A percentile compares a stretch with the other conserved stretches of the same genome.
Conservation (phyloP, 2,113 vertebrate species). For the Pituophis catenifer region DNA sequence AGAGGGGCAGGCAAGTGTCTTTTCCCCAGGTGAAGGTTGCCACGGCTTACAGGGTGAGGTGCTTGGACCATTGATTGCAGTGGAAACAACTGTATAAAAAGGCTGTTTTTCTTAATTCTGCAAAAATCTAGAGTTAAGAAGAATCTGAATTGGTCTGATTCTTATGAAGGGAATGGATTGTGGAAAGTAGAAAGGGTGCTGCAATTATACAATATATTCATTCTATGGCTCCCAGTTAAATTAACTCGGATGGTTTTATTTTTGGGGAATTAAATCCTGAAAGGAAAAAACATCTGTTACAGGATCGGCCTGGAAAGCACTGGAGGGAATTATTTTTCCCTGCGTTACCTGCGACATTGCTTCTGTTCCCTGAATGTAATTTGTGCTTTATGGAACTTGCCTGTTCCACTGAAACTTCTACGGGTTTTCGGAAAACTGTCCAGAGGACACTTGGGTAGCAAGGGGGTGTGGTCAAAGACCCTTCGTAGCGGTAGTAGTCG, state of each 20-base stretch:
- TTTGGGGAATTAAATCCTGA: not conserved
- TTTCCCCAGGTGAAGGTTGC: not conserved
- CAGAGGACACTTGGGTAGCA: conserved; percentile 91
- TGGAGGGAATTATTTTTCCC: not conserved
- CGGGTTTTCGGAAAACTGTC: conserved; percentile 84
- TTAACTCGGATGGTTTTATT: not conserved
- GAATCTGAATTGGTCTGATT: too few relatives aligned
- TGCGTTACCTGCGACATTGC: not conserved
- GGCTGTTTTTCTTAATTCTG: not conserved
- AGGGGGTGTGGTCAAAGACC: conserved; percentile 94
- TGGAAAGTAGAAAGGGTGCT: not conserved
- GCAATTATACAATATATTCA: not conserved
- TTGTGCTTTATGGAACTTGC: conserved; percentile 59
- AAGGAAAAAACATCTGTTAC: not conserved
- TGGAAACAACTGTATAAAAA: not conserved
- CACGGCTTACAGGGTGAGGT: not conserved
- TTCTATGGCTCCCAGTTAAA: not conserved
- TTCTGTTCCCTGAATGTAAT: not conserved
- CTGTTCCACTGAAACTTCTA: conserved; percentile 86
- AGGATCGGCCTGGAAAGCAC: not conserved
- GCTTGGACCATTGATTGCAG: too few relatives aligned
- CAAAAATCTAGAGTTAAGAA: not conserved
- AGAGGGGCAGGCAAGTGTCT: not conserved
- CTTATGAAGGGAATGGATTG: not conserved
- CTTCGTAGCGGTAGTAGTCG: conserved; percentile 89